Base-by-base conservation (phyloP, 2,888 invertebrate species). In the Sisyra nigra region DNA sequence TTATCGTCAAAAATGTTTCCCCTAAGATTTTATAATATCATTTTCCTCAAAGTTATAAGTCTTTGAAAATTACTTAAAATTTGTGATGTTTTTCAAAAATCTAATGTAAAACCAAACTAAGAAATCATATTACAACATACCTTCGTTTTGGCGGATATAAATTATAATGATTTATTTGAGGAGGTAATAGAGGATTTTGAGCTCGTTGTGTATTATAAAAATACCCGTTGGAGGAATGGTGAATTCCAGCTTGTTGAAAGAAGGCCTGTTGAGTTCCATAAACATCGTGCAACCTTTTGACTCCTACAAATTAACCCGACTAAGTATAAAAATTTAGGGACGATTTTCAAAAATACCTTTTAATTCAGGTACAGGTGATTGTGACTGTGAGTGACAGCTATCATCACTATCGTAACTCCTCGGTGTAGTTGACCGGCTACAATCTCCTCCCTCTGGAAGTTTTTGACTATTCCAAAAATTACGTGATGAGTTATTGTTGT, bases 321-420 rank as follows among this genome's bases (percentile, higher is more conserved):
- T 39, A n/a, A 13, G 2, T 24, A 9, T 10, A 8, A 19, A 39
- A 39, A 6, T 1, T 1, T 15, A 10, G 10, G 14, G 9, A 2
- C 11, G 6, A 15, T 10, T 2, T 38, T 3, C 7, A 15, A 13
- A 34, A 18, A 13, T 42, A 42, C 42, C 42, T 42, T 42, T 42
- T 11, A 42, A 14, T 42, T 35, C 42, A 30, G 35, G 35, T 19
- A 42, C 24, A n/a, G 42, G 35, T 13, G 40, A 40, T 10, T 40
- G 40, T 3, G 40, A 14, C 7, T 40, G 45, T n/a, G 48, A 48
- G 11, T 41, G 41, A 40, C 47, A 47, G 45, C 46, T 47, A 38
- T 48, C 47, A 17, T 48, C 47, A 30, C 46, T 48, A 37, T 48
- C 47, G 17, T 45, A 47, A 8, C 42, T 45, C 29, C 43, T 45